Evolutionary conservation across 2,797 vertebrate species (phyloP).

Genomic region (Phoebastria nigripes): DNA sequence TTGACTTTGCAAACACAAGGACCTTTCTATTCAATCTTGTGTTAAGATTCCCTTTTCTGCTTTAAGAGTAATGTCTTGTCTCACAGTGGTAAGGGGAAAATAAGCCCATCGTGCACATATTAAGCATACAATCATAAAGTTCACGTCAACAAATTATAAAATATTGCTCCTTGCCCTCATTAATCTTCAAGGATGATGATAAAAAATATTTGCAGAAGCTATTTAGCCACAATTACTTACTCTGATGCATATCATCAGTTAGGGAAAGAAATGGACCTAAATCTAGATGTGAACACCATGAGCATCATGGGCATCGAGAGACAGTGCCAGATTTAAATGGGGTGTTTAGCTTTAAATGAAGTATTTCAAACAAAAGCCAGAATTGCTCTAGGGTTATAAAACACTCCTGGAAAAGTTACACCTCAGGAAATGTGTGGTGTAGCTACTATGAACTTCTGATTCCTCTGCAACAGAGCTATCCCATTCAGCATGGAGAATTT

Average conservation of each 20-base stretch:
- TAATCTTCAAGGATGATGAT: background rate
- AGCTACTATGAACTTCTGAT: background rate
- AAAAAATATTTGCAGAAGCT: background rate
- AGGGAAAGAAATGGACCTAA: background rate
- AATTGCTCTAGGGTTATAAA: background rate
- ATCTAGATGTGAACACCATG: background rate
- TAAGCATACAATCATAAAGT: background rate
- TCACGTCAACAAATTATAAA: background rate
- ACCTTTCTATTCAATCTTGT: background rate
- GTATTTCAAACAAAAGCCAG: background rate
- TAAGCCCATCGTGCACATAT: background rate
- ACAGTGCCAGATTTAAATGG: background rate
- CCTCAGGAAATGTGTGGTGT: background rate
- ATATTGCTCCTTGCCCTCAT: background rate
- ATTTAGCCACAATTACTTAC: background rate
- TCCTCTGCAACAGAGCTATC: background rate
- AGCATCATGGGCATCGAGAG: background rate
- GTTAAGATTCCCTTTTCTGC: background rate
- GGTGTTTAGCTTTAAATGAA: background rate
- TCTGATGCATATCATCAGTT: background rate
- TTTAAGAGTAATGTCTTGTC: background rate
- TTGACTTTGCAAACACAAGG: background rate
- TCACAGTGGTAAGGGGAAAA: background rate
- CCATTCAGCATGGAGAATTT: background rate
- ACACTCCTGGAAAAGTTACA: background rate